Evolutionary conservation across 2,113 vertebrate species (phyloP).

Genomic region (Uropsilus gracilis): DNA sequence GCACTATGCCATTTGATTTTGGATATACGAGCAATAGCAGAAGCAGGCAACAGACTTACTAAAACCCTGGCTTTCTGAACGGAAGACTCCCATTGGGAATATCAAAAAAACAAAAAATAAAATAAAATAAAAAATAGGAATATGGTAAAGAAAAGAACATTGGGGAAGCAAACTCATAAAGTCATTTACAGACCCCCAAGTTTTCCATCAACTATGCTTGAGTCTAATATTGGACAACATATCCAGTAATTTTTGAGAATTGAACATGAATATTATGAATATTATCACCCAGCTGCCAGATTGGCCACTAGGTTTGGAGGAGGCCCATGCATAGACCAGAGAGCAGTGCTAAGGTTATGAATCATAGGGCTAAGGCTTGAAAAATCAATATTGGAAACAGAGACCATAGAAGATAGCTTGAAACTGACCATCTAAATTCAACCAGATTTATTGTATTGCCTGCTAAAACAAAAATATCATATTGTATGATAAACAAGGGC

Average conservation of each 20-base stretch:
- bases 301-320: neutral
- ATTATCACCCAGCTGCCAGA: neutral
- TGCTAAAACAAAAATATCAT: conserved; percentile 23
- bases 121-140: neutral
- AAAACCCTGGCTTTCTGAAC: neutral
- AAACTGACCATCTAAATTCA: neutral
- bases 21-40: neutral
- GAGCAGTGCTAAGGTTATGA: neutral
- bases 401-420: neutral
- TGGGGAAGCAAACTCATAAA: neutral
- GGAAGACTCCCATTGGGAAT: neutral
- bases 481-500: conserved; percentile 6
- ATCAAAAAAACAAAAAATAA: neutral
- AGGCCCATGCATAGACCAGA: neutral
- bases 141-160: neutral
- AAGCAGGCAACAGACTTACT: neutral
- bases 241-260: neutral
- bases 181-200: neutral
- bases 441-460: neutral
- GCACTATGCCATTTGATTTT: neutral
- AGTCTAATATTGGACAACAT: neutral
- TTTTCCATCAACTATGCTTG: neutral
- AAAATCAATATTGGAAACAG: neutral
- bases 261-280: neutral
- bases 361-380: neutral